These are phyloP conservation scores for Glomeris maerens DNA, from an alignment of 1,140 invertebrate species.

Conservation along the genomic window DNA sequence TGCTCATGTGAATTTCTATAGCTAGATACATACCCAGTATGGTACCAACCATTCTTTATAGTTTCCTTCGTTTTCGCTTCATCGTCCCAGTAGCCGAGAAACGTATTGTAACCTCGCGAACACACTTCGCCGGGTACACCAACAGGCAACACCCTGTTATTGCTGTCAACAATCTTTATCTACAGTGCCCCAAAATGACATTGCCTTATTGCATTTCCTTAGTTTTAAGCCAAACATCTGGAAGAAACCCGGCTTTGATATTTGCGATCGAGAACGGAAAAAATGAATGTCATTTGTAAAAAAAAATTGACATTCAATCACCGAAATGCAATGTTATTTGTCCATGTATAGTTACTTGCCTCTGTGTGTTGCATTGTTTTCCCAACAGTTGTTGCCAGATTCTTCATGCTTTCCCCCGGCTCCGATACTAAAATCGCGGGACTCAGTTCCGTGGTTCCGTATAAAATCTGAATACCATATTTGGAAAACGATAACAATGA, in stretches of 20 bases:
- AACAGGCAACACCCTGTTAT: conserved; percentile 45
- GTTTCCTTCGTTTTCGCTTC: conserved; percentile 59
- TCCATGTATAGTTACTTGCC: conserved; percentile 37
- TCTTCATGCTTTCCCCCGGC: conserved; percentile 45
- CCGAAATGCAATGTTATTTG: conserved; percentile 8
- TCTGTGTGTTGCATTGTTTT: conserved; percentile 62
- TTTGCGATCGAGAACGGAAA: too few species aligned
- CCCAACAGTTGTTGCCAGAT: conserved; percentile 59
- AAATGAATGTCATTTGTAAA: background rate
- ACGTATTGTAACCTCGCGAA: conserved; percentile 61
- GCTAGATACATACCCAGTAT: conserved; percentile 48
- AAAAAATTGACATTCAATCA: conserved; percentile 1
- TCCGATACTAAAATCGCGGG: conserved; percentile 53
- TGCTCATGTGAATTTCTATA: background rate
- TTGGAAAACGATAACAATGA: too few species aligned
- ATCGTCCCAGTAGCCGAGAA: conserved; percentile 77
- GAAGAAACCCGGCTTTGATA: too few species aligned
- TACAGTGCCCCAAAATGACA: conserved; percentile 10
- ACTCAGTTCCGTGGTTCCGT: conserved; percentile 77
- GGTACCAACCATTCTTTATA: conserved; percentile 66
- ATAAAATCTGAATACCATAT: conserved; percentile 54
- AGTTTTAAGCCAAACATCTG: too few species aligned
- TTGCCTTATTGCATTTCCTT: conserved; percentile 1
- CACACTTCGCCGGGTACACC: conserved; percentile 67
- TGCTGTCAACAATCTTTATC: conserved; percentile 6